phyloP scores from a whole-genome alignment of 2,113 vertebrate species.

The Saccopteryx leptura region DNA sequence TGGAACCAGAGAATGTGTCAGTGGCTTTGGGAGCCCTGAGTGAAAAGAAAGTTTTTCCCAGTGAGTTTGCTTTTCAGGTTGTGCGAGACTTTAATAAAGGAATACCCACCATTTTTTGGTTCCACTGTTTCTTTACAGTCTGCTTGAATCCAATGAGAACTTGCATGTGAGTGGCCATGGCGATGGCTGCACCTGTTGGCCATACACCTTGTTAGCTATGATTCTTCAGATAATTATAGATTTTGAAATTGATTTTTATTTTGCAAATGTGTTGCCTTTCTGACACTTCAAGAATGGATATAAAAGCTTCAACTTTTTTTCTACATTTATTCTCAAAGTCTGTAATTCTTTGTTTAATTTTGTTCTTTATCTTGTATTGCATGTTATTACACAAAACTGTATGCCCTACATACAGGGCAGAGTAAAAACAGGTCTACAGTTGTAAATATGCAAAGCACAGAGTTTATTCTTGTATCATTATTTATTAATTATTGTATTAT shows the following conservation, averaged over 20 bases:
- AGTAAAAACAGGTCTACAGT: background rate
- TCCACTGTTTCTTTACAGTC: too few species aligned
- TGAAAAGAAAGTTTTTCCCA: too few species aligned
- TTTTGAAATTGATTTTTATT: background rate
- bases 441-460: background rate
- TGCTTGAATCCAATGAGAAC: too few species aligned
- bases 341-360: background rate
- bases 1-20: too few species aligned
- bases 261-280: background rate
- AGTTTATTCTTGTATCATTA: background rate
- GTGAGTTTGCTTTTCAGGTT: too few species aligned
- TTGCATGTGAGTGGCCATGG: too few species aligned
- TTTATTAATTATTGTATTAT: background rate
- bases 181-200: too few species aligned
- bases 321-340: background rate
- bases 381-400: background rate
- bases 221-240: background rate
- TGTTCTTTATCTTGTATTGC: background rate
- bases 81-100: too few species aligned
- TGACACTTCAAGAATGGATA: background rate
- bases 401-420: background rate
- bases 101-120: too few species aligned
- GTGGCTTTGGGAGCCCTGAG: too few species aligned
- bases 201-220: background rate
- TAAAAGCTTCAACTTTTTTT: background rate